Conservation (phyloP, 2,888 invertebrate genomes). For the Neoaliturus tenellus region DNA sequence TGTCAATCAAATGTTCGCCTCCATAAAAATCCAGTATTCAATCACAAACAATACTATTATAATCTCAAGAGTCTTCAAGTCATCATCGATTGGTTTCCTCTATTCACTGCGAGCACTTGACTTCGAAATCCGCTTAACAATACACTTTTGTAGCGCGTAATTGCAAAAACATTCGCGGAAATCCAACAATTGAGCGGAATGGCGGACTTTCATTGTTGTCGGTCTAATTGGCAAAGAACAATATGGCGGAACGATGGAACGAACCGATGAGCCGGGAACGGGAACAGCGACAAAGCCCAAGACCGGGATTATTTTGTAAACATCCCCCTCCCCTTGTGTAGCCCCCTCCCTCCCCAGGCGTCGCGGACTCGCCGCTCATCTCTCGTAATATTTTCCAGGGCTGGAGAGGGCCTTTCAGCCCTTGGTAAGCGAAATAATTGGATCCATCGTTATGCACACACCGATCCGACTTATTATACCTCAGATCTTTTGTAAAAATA, state of each 20-base stretch:
- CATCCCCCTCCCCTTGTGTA: slow-evolving; percentile 9
- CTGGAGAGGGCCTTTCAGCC: slow-evolving; percentile 8
- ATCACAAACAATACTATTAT: no score
- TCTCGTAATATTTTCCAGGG: neutral
- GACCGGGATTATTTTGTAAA: slow-evolving; percentile 48
- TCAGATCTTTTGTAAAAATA: slow-evolving; percentile 39
- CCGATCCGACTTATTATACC: slow-evolving; percentile 33
- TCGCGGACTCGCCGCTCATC: neutral
- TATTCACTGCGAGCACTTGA: no score
- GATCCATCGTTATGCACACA: slow-evolving; percentile 52
- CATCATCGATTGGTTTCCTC: no score
- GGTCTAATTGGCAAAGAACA: slow-evolving; percentile 32
- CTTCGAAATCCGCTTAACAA: neutral
- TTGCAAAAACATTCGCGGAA: neutral
- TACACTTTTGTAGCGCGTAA: neutral
- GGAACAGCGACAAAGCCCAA: slow-evolving; percentile 21
- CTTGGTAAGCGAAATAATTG: slow-evolving; percentile 55
- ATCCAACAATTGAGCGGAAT: neutral
- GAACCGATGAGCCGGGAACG: neutral
- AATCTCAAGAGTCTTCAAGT: no score
- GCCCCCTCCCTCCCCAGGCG: neutral
- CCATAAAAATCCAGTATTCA: no score
- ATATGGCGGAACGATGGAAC: slow-evolving; percentile 32
- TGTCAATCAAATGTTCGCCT: no score
- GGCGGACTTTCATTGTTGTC: slow-evolving; percentile 4